Base-by-base conservation (phyloP, 2,113 vertebrate species). In the Siniperca knerii region DNA sequence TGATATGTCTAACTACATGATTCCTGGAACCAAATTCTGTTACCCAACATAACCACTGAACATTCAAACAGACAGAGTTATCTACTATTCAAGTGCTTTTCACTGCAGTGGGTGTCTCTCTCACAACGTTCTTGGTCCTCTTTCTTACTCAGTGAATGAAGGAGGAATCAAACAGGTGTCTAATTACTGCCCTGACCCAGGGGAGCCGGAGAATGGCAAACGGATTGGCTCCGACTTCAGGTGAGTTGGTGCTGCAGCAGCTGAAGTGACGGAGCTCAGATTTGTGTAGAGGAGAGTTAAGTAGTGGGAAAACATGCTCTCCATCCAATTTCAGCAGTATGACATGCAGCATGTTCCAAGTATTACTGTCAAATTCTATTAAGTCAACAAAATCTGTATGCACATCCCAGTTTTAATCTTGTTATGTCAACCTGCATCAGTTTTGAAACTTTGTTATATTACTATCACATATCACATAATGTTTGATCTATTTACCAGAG, bases 91-190 rank as follows among this genome's bases (percentile, higher is more conserved):
- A 72, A 67, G 72, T 80, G 50, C 75, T 87, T 86, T 69, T 77
- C 61, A 29, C 68, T 70, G 71, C 42, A 33, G 66, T 61, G 57
- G 62, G 44, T 77, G 23, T 88, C 78, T 85, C n/a, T 73, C 86
- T 90, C 72, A 87, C 37, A 44, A 54, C 5, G 0, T 77, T 89
- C 29, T 87, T 75, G 77, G 74, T 85, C 40, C 29, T 88, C 71
- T 73, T 75, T 89, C 81, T 89, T 78, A 15, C 94, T 57, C 87
- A 99, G 98, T 99, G 97, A 99, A 99, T 94, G 98, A 99, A 91
- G 98, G 98, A 68, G 98, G 98, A 93, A 96, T 99, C 96, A 99
- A 99, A 93, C 98, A 99, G 92, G 97, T 98, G 84, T 98, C 98
- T 89, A 99, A 99, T 96, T 96, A 98, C 92, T 99, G 98, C 87